Evolutionary conservation across 1,140 invertebrate genomes (phyloP), one percentile per base, ranked within the genome.

Genomic region (Sminthurides bifidus): DNA sequence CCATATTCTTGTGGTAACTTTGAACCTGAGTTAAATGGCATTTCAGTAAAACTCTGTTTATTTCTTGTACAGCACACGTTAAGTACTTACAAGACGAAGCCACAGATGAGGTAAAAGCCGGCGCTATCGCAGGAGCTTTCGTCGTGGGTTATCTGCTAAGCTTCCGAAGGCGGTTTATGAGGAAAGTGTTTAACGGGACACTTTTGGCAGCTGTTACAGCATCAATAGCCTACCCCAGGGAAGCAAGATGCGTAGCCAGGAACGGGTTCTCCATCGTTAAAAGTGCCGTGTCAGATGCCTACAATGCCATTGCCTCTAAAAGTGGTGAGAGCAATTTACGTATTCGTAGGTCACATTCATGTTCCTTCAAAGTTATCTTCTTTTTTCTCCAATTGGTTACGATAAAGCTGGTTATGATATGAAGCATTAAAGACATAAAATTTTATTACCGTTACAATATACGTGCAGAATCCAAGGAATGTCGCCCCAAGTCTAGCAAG

Each of bases 211-310:
- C 33, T 8, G 59, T 17, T 17, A 48, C 52, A 14, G 52, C 56
- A 17, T 45, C 59, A 15, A 19, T 64, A 2, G 45, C 58, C 10
- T 63, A 60, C 44, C 61, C 61, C n/a, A 31, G 44, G 30, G 58
- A 63, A 26, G 43, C 61, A 1, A 57, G 55, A 44, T 37, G 45
- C 1, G n/a, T 46, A 12, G 52, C 37, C 14, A 59, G 59, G 38
- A 48, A 55, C 17, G 52, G 46, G 23, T 15, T 37, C 35, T 5
- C 24, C 2, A 33, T 33, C 24, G 27, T 17, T 26, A 49, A 19
- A 49, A 19, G 6, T n/a, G 4, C 4, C 17, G 10, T 49, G 3
- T 33, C 31, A 49, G 35, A 21, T 33, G 6, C 21, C 21, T 24
- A 24, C 24, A 19, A 4, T 12, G 4, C 27, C 4, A 31, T 49